Base-by-base conservation (phyloP, 1,140 invertebrate genomes). In the Holcopasites calliopsidis region DNA sequence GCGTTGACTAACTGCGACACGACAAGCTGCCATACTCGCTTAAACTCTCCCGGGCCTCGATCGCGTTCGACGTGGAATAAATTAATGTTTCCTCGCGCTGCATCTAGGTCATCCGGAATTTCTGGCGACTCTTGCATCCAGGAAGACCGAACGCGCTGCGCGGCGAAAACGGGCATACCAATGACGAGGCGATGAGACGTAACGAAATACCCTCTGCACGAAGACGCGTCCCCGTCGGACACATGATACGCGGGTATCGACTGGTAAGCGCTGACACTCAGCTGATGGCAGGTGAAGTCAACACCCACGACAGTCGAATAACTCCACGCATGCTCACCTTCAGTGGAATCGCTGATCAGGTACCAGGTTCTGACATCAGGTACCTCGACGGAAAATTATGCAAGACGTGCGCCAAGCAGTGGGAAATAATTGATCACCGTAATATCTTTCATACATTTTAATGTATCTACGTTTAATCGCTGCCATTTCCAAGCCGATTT, bases 11-110 rank as follows among this genome's bases (percentile, higher is more conserved):
- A 86, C 83, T 85, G 80, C 87, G 80, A 88, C 85, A 88, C 82
- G 88, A 88, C 87, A 86, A 71, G 74, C 87, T 88, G 88, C 85
- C 86, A 87, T 82, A 85, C 69, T 68, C 80, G 79, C 64, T 89
- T 86, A 83, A 69, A 85, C 81, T 86, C 83, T 74, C 62, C 75
- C 58, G 79, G 8, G 71, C 47, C 76, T 83, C 79, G 78, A 88
- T 87, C 77, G 76, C 57, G 79, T 83, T 88, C 81, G 80, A 87
- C 81, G 82, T 75, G 66, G 70, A 82, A 87, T 85, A 87, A 89
- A 88, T 86, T 87, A 86, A 87, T 82, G 85, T 80, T 85, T 81
- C 60, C 71, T 76, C 72, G 68, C n/a, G n/a, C 42, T 58, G 18
- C 80, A 82, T 80, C 69, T 74, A 69, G 75, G 66, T 73, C 78